A percentile compares a stretch with the other conserved stretches of the same genome.
Evolutionary conservation across 2,888 invertebrate genomes (phyloP).

Genomic region (Lysandra coridon): DNA sequence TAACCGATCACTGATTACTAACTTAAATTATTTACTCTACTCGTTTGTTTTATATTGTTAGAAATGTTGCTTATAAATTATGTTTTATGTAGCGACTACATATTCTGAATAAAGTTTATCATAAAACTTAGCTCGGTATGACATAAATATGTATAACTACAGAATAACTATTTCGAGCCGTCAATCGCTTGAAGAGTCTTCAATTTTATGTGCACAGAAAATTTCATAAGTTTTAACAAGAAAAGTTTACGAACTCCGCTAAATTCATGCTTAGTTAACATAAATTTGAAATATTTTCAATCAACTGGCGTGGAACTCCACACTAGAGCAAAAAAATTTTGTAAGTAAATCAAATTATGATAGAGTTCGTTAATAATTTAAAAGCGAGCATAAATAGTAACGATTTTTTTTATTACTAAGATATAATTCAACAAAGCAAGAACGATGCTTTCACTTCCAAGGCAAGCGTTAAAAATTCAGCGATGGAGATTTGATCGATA

Average conservation of each 20-base stretch:
- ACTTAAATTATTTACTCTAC: neutral
- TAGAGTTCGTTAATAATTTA: neutral
- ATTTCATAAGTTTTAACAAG: constrained; percentile 11
- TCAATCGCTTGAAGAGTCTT: constrained; percentile 14
- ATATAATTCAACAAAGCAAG: neutral
- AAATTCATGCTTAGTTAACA: constrained; percentile 9
- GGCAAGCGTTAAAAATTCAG: neutral
- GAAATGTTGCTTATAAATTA: neutral
- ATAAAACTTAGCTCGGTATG: neutral
- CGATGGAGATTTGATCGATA: neutral
- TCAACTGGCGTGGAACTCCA: neutral
- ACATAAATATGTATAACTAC: neutral
- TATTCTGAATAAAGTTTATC: neutral
- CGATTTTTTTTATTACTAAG: too few species aligned
- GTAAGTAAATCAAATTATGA: neutral
- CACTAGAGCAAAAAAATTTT: neutral
- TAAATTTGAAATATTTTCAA: constrained; percentile 9
- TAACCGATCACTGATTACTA: too few species aligned
- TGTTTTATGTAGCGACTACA: neutral
- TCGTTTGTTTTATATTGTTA: neutral
- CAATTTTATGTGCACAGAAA: constrained; percentile 4
- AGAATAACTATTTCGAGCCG: constrained; percentile 10
- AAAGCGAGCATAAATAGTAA: neutral
- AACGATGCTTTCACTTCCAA: neutral
- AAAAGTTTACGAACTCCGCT: constrained; percentile 7